Base-by-base conservation (phyloP, 1,140 invertebrate genomes). In the Tetramorium alpestre region DNA sequence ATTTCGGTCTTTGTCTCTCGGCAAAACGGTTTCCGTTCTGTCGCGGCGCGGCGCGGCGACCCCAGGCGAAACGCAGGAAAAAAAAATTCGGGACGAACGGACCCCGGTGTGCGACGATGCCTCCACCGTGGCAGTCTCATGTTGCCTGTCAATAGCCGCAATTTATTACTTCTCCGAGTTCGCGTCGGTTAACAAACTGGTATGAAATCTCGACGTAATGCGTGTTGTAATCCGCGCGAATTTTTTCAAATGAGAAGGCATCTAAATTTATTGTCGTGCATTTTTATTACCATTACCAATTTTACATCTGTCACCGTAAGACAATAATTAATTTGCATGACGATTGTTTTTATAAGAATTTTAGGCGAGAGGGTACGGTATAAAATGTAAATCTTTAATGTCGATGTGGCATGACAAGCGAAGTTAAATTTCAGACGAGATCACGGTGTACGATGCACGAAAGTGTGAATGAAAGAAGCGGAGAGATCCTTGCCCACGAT, bases 1-100 rank as follows among this genome's bases (percentile, higher is more conserved):
- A 90, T 89, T 90, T 89, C 78, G 88, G 56, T 81, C 88, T 89
- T 90, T 90, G 85, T 89, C 88, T 78, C 62, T 75, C 33, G 82
- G 62, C 69, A 64, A 64, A 70, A 84, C 80, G 69, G 69, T 58
- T 73, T 87, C 60, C 70, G 22, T 62, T 70, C 56, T 54, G 41
- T 47, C 58, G 22, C 58, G 58, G 8, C 38, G 54, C 84, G 33
- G n/a, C 65, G 58, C 65, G 67, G 81, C 81, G 49, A 51, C 69
- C 54, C 25, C 58, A 44, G 41, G 18, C 60, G 62, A 25, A 76
- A 85, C 58, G 44, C 58, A 65, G 33, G 2, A 64, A 54, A 58
- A 58, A 58, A 72, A 72, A 72, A 51, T 78, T 80, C 77, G n/a
- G 33, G 28, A 56, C 82, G 60, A 58, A 65, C 82, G 73, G 75